Conservation (phyloP, 2,888 invertebrate genomes). For the Oxystoma pomonae region DNA sequence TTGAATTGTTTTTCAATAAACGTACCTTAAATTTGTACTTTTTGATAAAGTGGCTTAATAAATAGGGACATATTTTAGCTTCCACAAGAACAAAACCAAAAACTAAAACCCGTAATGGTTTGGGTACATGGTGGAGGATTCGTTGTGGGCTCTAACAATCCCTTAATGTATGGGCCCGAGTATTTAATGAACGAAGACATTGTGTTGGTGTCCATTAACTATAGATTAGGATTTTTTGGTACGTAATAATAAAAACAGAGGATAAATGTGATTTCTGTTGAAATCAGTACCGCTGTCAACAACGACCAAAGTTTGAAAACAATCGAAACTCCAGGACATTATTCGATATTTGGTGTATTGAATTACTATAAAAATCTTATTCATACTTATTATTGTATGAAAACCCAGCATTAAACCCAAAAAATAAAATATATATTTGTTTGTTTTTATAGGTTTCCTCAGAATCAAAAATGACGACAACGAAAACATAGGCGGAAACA, state of each 20-base stretch:
- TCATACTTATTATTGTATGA: too few relatives aligned
- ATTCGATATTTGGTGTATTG: too few relatives aligned
- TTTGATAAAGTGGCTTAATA: too few relatives aligned
- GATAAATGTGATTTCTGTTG: too few relatives aligned
- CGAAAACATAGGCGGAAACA: constrained; percentile 52
- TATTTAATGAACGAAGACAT: constrained; percentile 40
- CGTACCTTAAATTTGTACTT: too few relatives aligned
- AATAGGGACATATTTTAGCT: constrained; percentile 11
- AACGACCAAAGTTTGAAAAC: too few relatives aligned
- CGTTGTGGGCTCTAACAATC: constrained; percentile 34
- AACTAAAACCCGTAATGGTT: constrained; percentile 43
- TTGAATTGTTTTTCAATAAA: too few relatives aligned
- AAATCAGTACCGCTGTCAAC: too few relatives aligned
- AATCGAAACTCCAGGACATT: too few relatives aligned
- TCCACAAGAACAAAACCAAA: constrained; percentile 8
- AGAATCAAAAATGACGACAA: constrained; percentile 46
- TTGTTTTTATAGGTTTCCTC: constrained; percentile 47
- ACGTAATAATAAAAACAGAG: too few relatives aligned
- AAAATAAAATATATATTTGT: background rate
- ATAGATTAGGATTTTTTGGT: constrained; percentile 42
- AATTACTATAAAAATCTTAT: too few relatives aligned
- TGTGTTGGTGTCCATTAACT: constrained; percentile 41
- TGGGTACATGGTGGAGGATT: constrained; percentile 46
- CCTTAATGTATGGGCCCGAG: constrained; percentile 39
- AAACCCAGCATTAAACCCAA: too few relatives aligned